Evolutionary conservation across 2,797 vertebrate genomes (phyloP).

Genomic region (Okamejei kenojei): DNA sequence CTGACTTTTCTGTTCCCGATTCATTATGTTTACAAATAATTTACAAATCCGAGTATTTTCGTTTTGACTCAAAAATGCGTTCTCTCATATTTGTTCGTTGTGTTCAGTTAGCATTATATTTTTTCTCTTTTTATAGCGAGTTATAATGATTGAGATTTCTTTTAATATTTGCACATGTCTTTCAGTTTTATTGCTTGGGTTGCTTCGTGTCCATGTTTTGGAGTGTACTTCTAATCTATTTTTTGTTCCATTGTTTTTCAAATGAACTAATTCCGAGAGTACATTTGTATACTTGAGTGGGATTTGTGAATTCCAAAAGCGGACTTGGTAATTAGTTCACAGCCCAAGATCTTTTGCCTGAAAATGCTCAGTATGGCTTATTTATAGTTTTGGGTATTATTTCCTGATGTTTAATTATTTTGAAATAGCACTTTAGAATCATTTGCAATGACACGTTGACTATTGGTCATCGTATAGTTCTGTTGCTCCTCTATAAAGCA

Average conservation of each 20-base stretch:
- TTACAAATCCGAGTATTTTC: too few species aligned
- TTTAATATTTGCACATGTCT: not conserved
- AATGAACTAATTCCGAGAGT: not conserved
- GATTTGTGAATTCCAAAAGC: not conserved
- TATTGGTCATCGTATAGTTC: not conserved
- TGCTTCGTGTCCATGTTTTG: not conserved
- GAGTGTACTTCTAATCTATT: not conserved
- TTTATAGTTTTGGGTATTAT: not conserved
- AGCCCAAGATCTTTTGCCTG: not conserved
- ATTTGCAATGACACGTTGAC: not conserved
- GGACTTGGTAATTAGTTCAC: not conserved
- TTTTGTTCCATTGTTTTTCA: not conserved
- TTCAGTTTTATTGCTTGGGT: not conserved
- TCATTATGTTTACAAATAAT: too few species aligned
- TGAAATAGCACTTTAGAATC: not conserved
- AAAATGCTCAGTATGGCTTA: not conserved
- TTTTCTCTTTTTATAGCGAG: not conserved
- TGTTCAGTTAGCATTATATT: not conserved
- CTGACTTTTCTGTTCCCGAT: not conserved
- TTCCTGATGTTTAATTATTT: not conserved
- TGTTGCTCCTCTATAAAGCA: not conserved
- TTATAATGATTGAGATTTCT: not conserved
- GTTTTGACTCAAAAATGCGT: not conserved
- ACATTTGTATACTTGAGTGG: not conserved
- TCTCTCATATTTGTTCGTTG: not conserved